A percentile compares a stretch with the other conserved stretches of the same genome.
These are phyloP conservation scores for Temnothorax longispinosus DNA, from an alignment of 1,140 invertebrate species.

Conservation along the genomic window DNA sequence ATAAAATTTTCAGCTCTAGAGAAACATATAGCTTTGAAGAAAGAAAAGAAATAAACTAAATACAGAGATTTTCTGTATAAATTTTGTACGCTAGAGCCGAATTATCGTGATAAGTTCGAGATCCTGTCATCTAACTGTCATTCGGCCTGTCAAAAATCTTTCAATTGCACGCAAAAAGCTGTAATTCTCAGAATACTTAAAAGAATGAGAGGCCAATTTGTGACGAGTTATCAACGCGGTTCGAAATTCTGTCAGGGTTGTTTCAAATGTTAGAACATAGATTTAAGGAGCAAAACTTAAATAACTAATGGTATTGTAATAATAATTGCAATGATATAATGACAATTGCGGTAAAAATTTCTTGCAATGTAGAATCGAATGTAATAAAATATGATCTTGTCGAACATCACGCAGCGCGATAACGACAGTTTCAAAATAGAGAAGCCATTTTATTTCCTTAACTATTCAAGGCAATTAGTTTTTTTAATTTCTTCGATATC, in stretches of 20 bases:
- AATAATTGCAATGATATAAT: background rate
- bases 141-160: background rate
- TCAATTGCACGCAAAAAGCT: no score
- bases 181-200: background rate
- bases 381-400: background rate
- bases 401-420: background rate
- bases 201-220: background rate
- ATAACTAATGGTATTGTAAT: background rate
- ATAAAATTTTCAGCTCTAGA: no score
- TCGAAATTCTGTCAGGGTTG: background rate
- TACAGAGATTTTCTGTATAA: no score
- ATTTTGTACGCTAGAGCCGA: no score
- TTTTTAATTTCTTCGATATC: slow-evolving; percentile 5
- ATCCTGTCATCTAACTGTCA: no score
- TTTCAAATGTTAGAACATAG: background rate
- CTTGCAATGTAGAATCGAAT: background rate
- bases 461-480: background rate
- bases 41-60: no score
- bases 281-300: background rate
- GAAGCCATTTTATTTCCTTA: slow-evolving; percentile 6
- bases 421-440: background rate
- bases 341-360: background rate
- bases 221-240: background rate
- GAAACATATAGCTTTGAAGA: no score
- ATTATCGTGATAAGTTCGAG: no score